Conservation (phyloP, 2,113 vertebrate species). For the Arothron firmamentum region DNA sequence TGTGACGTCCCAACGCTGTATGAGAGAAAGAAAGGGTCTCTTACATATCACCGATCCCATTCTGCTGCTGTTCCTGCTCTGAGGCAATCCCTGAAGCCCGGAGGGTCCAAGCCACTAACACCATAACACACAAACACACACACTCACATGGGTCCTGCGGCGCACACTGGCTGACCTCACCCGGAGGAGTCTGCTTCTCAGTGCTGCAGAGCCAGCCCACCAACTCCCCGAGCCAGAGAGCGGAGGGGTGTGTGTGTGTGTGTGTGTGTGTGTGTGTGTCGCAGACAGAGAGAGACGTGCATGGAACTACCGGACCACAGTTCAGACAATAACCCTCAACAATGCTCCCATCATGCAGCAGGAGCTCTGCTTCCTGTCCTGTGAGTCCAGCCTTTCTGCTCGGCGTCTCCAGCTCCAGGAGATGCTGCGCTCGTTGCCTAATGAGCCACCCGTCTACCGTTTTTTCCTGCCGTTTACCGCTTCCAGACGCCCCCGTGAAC, state of each 20-base stretch:
- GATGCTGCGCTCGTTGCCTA: too few species aligned
- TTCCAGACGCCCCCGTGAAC: too few species aligned
- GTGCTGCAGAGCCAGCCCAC: slow-evolving; percentile 1
- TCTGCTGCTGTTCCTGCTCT: slow-evolving; percentile 22
- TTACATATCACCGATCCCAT: slow-evolving; percentile 72
- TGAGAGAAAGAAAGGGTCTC: neutral
- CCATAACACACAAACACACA: slow-evolving; percentile 20
- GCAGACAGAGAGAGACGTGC: neutral
- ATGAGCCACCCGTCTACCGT: too few species aligned
- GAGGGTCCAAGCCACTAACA: neutral
- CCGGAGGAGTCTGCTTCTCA: slow-evolving; percentile 3
- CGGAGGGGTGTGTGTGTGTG: neutral
- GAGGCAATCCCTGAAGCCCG: slow-evolving; percentile 4
- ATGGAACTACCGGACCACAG: too few species aligned
- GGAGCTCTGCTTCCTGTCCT: too few species aligned
- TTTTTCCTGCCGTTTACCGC: too few species aligned
- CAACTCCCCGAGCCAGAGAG: neutral
- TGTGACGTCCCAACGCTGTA: too few species aligned
- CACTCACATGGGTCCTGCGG: neutral
- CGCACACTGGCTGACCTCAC: too few species aligned
- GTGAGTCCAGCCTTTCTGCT: too few species aligned
- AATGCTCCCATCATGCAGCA: too few species aligned
- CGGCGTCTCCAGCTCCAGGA: too few species aligned
- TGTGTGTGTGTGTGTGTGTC: slow-evolving; percentile 8
- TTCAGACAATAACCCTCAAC: too few species aligned